phyloP scores from a whole-genome alignment of 2,888 invertebrate genomes.

The Coelopa pilipes region DNA sequence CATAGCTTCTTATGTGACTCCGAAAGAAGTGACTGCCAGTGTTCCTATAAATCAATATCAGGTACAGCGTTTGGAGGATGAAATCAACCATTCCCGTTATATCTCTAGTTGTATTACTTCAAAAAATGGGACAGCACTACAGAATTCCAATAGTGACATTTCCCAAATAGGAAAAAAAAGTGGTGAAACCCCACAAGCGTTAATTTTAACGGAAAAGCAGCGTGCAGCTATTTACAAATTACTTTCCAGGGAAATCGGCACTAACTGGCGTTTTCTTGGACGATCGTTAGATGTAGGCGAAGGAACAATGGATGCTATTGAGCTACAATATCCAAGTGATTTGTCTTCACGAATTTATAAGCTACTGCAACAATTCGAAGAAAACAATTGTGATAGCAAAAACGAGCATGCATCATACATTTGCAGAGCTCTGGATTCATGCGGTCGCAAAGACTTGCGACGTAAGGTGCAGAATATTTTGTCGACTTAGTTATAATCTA shows the following conservation, averaged over 20 bases:
- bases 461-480: slow-evolving; percentile 53
- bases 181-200: not conserved
- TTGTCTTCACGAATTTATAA: slow-evolving; percentile 55
- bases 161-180: not conserved
- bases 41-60: slow-evolving; percentile 49
- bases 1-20: slow-evolving; percentile 45
- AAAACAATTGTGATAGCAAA: slow-evolving; percentile 53
- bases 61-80: slow-evolving; percentile 51
- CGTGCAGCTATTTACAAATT: slow-evolving; percentile 56
- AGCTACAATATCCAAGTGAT: slow-evolving; percentile 53
- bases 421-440: slow-evolving; percentile 53
- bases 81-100: slow-evolving; percentile 47
- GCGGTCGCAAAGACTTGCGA: slow-evolving; percentile 56
- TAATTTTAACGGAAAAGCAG: slow-evolving; percentile 46
- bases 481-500: slow-evolving; percentile 15
- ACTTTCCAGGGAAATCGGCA: slow-evolving; percentile 59
- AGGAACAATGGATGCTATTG: slow-evolving; percentile 60
- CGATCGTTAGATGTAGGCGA: slow-evolving; percentile 57
- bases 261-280: slow-evolving; percentile 61
- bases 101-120: slow-evolving; percentile 31
- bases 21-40: slow-evolving; percentile 23
- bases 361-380: slow-evolving; percentile 59
- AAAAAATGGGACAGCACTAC: not conserved
- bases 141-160: not conserved
- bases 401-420: slow-evolving; percentile 48